Evolutionary conservation across 1,140 invertebrate genomes (phyloP), one percentile per base, ranked within the genome.

Genomic region (Lepidurus apus): DNA sequence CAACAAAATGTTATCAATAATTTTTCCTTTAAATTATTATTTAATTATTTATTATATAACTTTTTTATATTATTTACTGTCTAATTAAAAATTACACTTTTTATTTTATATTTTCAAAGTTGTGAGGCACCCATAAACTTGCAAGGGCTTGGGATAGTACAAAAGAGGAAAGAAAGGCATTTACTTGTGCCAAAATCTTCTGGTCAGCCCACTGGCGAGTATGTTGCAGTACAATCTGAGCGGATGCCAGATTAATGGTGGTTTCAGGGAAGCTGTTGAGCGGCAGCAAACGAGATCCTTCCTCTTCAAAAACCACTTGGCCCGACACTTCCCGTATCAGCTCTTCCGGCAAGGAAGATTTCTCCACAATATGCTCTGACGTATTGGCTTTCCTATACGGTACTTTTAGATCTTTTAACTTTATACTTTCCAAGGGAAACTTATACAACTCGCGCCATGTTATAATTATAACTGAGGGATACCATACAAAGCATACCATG

Each of bases 251-350:
- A 82, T 87, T 88, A 21, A 89, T 85, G 73, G 87, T 86, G 76
- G 85, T 84, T 79, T 89, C 88, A 13, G 86, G 85, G 81, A 88
- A 89, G 80, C 86, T 86, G 53, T 84, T 84, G 26, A 89, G 84
- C n/a, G 88, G 87, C 79, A 83, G 83, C 11, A 89, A 84, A 84
- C 85, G 78, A n/a, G 79, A 74, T 13, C 76, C 80, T 77, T 87
- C 85, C 82, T 89, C 88, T 83, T 88, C 86, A 80, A 88, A 87
- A 17, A 86, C 86, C 42, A 87, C 84, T 81, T 89, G 85, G 11
- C 88, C 88, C 5, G 85, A 84, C 7, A 87, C 88, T 79, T 82
- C 83, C 75, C 85, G 82, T 42, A 89, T 84, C 21, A 88, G 83
- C 53, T 88, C 84, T 80, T 88, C 86, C 7, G 87, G 87, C 42